Conservation (phyloP, 2,888 invertebrate species). For the Drosophila greeni region DNA sequence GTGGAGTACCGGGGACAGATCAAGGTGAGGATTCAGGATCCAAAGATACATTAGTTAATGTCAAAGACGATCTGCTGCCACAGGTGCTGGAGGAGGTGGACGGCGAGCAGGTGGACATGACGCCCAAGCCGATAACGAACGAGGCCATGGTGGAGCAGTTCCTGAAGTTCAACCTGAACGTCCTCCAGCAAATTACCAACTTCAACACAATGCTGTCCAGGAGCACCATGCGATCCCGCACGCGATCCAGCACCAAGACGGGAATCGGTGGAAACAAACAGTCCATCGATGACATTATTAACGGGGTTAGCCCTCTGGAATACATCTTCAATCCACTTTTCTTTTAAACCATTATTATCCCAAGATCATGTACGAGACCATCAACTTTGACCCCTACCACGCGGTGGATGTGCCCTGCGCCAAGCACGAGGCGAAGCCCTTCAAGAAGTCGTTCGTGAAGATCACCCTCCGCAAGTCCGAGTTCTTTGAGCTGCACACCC, state of each 20-base stretch:
- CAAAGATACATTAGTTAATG: no score
- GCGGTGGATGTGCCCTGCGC: not conserved
- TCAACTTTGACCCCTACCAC: slow-evolving; percentile 25
- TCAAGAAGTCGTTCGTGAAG: slow-evolving; percentile 80
- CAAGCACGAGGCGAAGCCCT: slow-evolving; percentile 25
- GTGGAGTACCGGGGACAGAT: slow-evolving; percentile 50
- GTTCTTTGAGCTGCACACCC: slow-evolving; percentile 82
- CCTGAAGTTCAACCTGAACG: slow-evolving; percentile 34
- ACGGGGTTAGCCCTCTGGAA: slow-evolving; percentile 42
- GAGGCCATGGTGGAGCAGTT: slow-evolving; percentile 41
- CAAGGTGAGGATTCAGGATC: slow-evolving; percentile 27
- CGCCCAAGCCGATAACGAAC: slow-evolving; percentile 61
- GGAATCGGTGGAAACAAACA: slow-evolving; percentile 58
- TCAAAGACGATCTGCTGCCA: no score
- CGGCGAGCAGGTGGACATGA: slow-evolving; percentile 56
- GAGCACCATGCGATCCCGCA: slow-evolving; percentile 15
- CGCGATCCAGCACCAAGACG: slow-evolving; percentile 49
- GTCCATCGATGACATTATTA: slow-evolving; percentile 69
- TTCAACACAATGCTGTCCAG: slow-evolving; percentile 13
- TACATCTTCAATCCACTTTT: not conserved
- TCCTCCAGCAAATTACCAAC: slow-evolving; percentile 29
- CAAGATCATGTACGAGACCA: slow-evolving; percentile 46
- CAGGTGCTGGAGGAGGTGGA: slow-evolving; percentile 52
- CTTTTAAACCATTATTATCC: not conserved
- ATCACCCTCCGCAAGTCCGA: slow-evolving; percentile 84